A percentile compares a stretch with the other conserved stretches of the same genome.
phyloP scores from a whole-genome alignment of 1,140 invertebrate species.

The Drosophila pachea region DNA sequence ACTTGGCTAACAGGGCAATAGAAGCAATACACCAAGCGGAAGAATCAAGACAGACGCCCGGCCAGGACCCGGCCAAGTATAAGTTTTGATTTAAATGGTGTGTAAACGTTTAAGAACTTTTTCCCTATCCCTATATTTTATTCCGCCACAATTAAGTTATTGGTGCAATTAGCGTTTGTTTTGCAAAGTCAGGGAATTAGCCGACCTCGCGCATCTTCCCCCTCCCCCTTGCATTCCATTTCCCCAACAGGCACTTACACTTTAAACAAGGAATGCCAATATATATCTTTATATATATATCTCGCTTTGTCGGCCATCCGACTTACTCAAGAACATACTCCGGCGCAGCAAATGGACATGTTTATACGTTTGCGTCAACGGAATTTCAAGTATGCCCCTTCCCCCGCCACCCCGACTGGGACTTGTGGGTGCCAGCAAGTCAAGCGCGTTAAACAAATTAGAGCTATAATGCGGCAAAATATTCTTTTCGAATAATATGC shows the following conservation, averaged over 20 bases:
- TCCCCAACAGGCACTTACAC: too few species aligned
- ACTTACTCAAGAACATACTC: too few species aligned
- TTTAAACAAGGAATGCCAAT: too few species aligned
- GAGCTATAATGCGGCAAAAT: conserved; percentile 58
- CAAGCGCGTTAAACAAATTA: conserved; percentile 61
- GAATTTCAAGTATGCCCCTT: too few species aligned
- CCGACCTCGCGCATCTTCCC: too few species aligned
- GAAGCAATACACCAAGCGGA: conserved; percentile 14
- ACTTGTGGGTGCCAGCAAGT: neutral
- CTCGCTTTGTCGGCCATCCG: too few species aligned
- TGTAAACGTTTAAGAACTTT: conserved; percentile 67
- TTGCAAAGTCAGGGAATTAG: neutral
- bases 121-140: conserved; percentile 37
- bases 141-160: conserved; percentile 68
- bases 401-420: too few species aligned
- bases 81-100: conserved; percentile 74
- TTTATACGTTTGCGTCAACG: too few species aligned
- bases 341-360: too few species aligned
- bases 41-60: too few species aligned
- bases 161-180: conserved; percentile 52
- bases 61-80: conserved; percentile 45
- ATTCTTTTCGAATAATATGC: conserved; percentile 72
- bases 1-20: conserved; percentile 40
- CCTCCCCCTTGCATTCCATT: too few species aligned
- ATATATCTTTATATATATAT: too few species aligned